Evolutionary conservation across 2,888 invertebrate genomes (phyloP).

Genomic region (Metopia argyrocephala): DNA sequence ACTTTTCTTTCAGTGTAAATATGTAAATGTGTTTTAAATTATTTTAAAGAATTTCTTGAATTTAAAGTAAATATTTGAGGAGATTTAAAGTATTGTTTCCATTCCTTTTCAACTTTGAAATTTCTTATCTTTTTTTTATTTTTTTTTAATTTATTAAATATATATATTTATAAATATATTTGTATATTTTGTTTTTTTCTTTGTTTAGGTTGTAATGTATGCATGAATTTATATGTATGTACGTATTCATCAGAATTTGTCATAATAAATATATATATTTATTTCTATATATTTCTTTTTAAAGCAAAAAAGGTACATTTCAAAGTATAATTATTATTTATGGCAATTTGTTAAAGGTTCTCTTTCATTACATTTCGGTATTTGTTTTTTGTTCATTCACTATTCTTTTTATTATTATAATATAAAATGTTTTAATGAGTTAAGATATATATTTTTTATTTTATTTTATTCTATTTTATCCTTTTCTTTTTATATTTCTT

Average conservation of each 20-base stretch:
- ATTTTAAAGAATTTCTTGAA: slow-evolving; percentile 27
- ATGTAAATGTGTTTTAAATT: neutral
- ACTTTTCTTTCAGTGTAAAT: slow-evolving; percentile 11
- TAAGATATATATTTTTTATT: slow-evolving; percentile 24
- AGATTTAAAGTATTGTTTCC: neutral
- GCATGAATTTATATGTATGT: slow-evolving; percentile 51
- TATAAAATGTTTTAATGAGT: slow-evolving; percentile 55
- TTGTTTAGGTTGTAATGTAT: slow-evolving; percentile 21
- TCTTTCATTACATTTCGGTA: neutral
- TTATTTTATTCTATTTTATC: neutral
- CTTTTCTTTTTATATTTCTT: slow-evolving; percentile 7
- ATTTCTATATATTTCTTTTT: slow-evolving; percentile 34
- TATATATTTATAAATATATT: slow-evolving; percentile 46
- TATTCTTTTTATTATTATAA: slow-evolving; percentile 37
- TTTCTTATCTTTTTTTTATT: slow-evolving; percentile 29
- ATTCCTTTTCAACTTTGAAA: neutral
- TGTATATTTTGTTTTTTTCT: slow-evolving; percentile 24
- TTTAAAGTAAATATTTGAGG: slow-evolving; percentile 56
- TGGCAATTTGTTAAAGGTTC: slow-evolving; percentile 59
- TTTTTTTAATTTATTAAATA: neutral
- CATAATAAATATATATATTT: slow-evolving; percentile 48
- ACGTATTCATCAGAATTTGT: slow-evolving; percentile 56
- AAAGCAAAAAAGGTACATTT: slow-evolving; percentile 64
- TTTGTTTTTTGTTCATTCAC: slow-evolving; percentile 19
- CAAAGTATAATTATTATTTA: slow-evolving; percentile 57